phyloP scores from a whole-genome alignment of 2,797 vertebrate species.

The Picus viridis region DNA sequence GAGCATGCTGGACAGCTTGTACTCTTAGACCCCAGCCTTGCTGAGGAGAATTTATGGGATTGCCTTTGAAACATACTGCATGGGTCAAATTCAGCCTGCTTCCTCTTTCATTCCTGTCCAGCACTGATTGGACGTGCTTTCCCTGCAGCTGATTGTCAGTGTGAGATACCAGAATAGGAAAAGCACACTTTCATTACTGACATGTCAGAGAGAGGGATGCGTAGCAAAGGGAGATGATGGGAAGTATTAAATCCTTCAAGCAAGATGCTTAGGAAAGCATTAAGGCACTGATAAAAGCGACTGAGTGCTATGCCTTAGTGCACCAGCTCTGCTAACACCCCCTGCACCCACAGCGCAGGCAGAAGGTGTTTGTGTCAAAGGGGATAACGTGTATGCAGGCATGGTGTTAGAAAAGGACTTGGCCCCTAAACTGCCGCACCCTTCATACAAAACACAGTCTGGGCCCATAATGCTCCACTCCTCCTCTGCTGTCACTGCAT shows the following conservation, averaged over 20 bases:
- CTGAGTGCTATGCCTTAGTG: not conserved
- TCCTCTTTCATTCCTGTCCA: not conserved
- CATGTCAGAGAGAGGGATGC: not conserved
- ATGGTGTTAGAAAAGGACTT: rapidly evolving
- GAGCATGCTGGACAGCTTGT: not conserved
- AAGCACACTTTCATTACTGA: slow-evolving; percentile 41
- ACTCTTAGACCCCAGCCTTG: not conserved
- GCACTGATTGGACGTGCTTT: not conserved
- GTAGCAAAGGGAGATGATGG: not conserved
- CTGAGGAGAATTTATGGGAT: not conserved
- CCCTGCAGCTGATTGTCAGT: not conserved
- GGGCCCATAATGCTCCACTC: rapidly evolving
- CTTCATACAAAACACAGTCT: not conserved
- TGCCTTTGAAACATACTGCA: not conserved
- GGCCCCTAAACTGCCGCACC: not conserved
- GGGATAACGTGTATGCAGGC: rapidly evolving
- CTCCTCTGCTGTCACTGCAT: not conserved
- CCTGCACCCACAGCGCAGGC: not conserved
- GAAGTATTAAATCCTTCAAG: not conserved
- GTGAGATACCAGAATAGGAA: not conserved
- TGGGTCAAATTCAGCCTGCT: not conserved
- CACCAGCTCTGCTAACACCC: not conserved
- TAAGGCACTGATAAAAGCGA: not conserved
- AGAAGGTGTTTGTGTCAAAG: not conserved
- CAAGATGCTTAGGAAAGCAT: slow-evolving; percentile 10